A percentile compares a stretch with the other conserved stretches of the same genome.
Evolutionary conservation across 92 coral and sea anemone genomes (phyloP).

Genomic region (Bergia sp.): DNA sequence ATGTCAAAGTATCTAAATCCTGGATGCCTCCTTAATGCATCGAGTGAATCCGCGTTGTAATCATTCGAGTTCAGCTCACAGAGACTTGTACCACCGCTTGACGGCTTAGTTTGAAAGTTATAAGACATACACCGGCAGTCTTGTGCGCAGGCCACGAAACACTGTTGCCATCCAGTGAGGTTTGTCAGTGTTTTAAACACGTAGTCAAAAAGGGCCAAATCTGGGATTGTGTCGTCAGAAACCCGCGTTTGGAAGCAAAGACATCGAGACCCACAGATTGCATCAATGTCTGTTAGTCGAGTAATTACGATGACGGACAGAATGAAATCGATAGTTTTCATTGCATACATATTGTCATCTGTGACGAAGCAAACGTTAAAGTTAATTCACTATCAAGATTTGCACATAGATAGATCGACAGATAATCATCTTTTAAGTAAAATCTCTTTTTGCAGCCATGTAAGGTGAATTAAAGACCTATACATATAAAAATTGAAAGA

Average conservation of each 20-base stretch:
- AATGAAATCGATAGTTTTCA: too few species aligned
- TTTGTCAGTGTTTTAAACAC: neutral
- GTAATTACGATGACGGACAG: too few species aligned
- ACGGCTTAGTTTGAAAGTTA: neutral
- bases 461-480: too few species aligned
- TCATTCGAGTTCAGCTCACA: neutral
- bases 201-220: neutral
- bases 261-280: neutral
- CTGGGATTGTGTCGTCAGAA: neutral
- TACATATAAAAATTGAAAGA: too few species aligned
- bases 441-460: too few species aligned
- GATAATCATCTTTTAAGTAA: too few species aligned
- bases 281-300: too few species aligned
- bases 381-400: too few species aligned
- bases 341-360: too few species aligned
- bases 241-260: neutral
- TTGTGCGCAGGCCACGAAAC: neutral
- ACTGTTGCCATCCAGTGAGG: neutral
- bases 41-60: neutral
- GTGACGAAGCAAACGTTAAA: too few species aligned
- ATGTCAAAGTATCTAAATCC: neutral
- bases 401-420: too few species aligned
- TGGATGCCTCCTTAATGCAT: neutral
- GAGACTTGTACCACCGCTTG: neutral
- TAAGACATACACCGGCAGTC: too few species aligned